These are phyloP conservation scores for Pteromalus puparum DNA, from an alignment of 1,140 invertebrate genomes.

Conservation along the genomic window DNA sequence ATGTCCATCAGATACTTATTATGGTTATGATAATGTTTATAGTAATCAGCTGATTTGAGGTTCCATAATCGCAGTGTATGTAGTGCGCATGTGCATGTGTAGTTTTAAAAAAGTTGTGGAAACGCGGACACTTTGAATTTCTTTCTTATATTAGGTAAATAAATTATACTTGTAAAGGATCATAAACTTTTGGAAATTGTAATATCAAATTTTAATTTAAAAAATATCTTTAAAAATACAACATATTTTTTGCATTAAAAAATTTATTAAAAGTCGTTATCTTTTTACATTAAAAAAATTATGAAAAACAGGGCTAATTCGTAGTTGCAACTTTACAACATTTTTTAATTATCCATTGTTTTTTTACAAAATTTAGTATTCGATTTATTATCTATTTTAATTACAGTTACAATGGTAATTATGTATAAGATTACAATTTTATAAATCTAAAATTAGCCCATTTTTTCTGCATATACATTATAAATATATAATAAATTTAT, in stretches of 20 bases:
- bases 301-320: background rate
- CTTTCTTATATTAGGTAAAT: too few species aligned
- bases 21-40: background rate
- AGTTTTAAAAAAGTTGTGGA: too few species aligned
- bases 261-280: background rate
- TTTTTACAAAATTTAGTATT: background rate
- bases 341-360: background rate
- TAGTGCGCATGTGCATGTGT: too few species aligned
- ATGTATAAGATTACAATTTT: background rate
- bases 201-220: too few species aligned
- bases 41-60: conserved; percentile 12
- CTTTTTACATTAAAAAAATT: background rate
- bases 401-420: background rate
- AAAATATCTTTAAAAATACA: background rate
- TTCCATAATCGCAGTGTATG: too few species aligned
- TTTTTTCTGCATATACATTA: background rate
- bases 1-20: background rate
- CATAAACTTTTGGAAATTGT: too few species aligned
- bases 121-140: too few species aligned
- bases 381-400: background rate
- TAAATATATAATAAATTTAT: background rate
- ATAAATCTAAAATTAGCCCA: background rate
- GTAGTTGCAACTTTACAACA: background rate
- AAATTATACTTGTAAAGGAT: too few species aligned
- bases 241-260: background rate